Base-by-base conservation (phyloP, 2,797 vertebrate genomes). In the Gallirallus australis region DNA sequence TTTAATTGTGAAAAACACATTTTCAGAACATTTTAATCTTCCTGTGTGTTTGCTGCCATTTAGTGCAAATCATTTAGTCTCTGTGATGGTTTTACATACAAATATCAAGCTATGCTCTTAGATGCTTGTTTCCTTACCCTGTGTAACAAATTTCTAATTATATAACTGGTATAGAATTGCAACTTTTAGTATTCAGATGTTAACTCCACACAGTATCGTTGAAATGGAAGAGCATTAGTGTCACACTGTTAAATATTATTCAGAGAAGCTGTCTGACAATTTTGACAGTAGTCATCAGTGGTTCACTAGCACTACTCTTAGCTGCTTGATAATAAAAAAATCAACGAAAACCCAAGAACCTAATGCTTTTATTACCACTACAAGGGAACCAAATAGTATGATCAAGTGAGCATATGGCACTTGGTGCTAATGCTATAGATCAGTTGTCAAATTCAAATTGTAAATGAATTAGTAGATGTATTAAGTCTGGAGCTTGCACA, bases 191-290 rank as follows among this genome's bases (percentile, higher is more conserved):
- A 80, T 96, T 91, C 86, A 86, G 61, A 18, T 54, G 66, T 48
- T 88, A 85, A 69, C 25, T 57, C 66, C 54, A 84, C 66, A 61
- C 19, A 35, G 35, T 35, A 33, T 45, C 57, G 5, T 84, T 96
- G 66, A 79, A 71, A 78, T 47, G 40, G 19, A 56, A 77, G 83
- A 30, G 40, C 47, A 35, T 91, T 84, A 79, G 52, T 88, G 92
- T 96, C 95, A 96, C 64, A 92, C 66, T 92, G 76, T 77, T 90
- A 94, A 93, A 87, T 56, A 42, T 25, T 86, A 24, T 84, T 87
- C 77, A 83, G 50, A 93, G 56, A 33, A 86, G 50, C 66, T 89
- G 59, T 86, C 69, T 95, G 91, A 92, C 72, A 89, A 61, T 45
- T 68, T 63, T 97, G 88, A 64, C 86, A 90, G 81, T 66, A 63